These are phyloP conservation scores for Tuberolachnus salignus DNA, from an alignment of 2,888 invertebrate species.

Conservation along the genomic window DNA sequence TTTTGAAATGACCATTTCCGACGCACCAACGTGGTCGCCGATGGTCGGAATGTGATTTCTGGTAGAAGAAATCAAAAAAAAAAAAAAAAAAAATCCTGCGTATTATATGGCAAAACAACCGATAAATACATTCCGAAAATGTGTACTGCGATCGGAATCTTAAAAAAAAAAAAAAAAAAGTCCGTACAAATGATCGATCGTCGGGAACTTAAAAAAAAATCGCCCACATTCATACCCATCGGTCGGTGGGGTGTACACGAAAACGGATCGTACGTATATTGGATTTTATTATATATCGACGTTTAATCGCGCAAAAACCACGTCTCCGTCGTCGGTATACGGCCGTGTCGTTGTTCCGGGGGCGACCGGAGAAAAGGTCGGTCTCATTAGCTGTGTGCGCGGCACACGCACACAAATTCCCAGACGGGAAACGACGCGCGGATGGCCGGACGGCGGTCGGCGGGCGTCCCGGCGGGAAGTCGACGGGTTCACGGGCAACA, in stretches of 20 bases:
- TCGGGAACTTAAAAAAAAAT: not conserved
- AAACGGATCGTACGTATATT: too few species aligned
- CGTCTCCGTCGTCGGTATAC: not conserved
- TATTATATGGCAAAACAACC: too few species aligned
- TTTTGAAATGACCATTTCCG: too few species aligned
- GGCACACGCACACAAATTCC: not conserved
- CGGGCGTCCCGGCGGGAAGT: not conserved
- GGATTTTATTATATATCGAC: not conserved
- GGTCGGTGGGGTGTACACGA: not conserved
- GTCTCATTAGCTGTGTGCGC: constrained; percentile 39
- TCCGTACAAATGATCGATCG: constrained; percentile 7
- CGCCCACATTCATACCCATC: too few species aligned
- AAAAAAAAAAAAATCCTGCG: too few species aligned
- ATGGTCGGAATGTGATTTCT: too few species aligned
- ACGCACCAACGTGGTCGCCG: too few species aligned
- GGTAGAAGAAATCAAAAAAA: too few species aligned
- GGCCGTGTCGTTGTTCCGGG: not conserved
- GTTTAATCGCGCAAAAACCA: constrained; percentile 43
- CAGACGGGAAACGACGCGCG: not conserved
- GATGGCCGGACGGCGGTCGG: not conserved
- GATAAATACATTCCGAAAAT: too few species aligned
- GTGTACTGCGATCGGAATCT: too few species aligned
- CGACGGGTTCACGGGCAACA: constrained; percentile 43
- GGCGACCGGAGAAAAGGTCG: constrained; percentile 27
- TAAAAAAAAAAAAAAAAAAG: too few species aligned